Base-by-base conservation (phyloP, 1,140 invertebrate species). In the Drosophila subpulchrella region DNA sequence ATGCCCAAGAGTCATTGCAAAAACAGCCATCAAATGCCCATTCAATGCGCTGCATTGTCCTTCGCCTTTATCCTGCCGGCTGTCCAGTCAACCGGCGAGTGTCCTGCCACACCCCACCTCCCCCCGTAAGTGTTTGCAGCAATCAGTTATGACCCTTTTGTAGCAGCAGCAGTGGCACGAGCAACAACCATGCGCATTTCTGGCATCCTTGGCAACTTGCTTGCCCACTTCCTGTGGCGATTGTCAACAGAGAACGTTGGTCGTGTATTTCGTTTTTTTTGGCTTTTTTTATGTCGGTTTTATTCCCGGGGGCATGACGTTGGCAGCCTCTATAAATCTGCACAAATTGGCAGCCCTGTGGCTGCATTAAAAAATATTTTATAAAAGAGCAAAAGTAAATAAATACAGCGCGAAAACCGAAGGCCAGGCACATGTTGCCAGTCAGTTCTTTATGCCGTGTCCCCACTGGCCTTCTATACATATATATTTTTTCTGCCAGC, bases 291-390 rank as follows among this genome's bases (percentile, higher is more conserved):
- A 51, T 61, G 50, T 48, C 70, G 39, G 55, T 63, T 38, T 66
- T 44, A 48, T 67, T 41, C 59, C 57, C 57, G 41, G 56, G 38
- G 54, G 42, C 46, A 65, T 55, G 36, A 78, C 68, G 59, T 71
- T 62, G 75, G 56, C 75, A 60, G 58, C 63, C 84, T 89, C 84
- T 76, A 89, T 89, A 89, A 89, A 89, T 89, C 84, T 89, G 80
- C 77, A 89, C 84, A 89, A 89, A 89, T 89, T 89, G 84, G 84
- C 84, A 89, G 82, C 84, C 79, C 84, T 89, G 84, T 81, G 83
- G 84, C 84, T 68, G 84, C 80, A 89, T 89, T 89, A 89, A 89
- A 89, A 89, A 89, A 88, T 89, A 84, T 89, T 83, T 89, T 89
- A 88, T 71, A 83, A 88, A 89, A 80, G 80, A 73, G 65, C 76